Base-by-base conservation (phyloP, 2,888 invertebrate genomes). In the Microctonus brassicae region DNA sequence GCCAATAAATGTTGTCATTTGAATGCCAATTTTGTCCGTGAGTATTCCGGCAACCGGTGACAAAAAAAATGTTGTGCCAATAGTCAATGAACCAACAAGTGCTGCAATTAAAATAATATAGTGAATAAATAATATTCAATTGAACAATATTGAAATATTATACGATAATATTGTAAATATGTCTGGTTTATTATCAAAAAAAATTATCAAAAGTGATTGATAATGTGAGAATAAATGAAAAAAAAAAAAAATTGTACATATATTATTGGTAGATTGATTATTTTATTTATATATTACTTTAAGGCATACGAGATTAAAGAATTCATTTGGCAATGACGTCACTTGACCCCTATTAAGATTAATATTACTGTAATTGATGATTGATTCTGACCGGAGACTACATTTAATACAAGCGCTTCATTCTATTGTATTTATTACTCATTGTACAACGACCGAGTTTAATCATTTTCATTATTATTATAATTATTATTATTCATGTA, bases 21-120 rank as follows among this genome's bases (percentile, higher is more conserved):
- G 91, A 69, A 97, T 91, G n/a, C 97, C 97, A 78, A 97, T 91
- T 78, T 93, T 91, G 84, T 95, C 95, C 1, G 96, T 95, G 66
- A 97, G 89, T 62, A 96, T 92, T 58, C 97, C 97, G 26, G 97
- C 94, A 39, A 97, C 88, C 13, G 96, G 95, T 3, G 97, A 97
- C 77, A 97, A 88, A 76, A 97, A 91, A 88, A 97, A 97, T 66
- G 96, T 96, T 60, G 94, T 93, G 47, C 97, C 96, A 86, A 97
- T 95, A 24, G 95, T 91, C 78, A 97, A 88, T 0, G 96, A 94
- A 7, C 97, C 97, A 75, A 97, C 95, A 84, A 97, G 90, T 77
- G 97, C 97, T 97, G 92, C 75, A 94, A 55, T 17, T 24, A 3
- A 64, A 75, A 77, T 81, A 65, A 61, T 63, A 33, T 24, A 13